phyloP scores from a whole-genome alignment of 1,140 invertebrate species.

The Drosophila carrolli region DNA sequence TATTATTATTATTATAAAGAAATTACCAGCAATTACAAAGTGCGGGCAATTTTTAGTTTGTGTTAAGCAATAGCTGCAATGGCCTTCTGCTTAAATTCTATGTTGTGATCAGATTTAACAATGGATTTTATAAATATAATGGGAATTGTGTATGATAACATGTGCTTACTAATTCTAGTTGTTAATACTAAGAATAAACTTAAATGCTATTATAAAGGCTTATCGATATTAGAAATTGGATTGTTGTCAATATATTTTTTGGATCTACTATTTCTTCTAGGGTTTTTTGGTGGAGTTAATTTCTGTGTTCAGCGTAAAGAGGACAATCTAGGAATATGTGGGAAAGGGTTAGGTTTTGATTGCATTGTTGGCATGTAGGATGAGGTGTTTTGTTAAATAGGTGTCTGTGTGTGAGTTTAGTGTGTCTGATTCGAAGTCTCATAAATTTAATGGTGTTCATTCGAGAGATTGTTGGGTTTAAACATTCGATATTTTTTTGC shows the following conservation, averaged over 20 bases:
- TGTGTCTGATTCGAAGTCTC: slow-evolving; percentile 2
- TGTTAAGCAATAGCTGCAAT: slow-evolving; percentile 18
- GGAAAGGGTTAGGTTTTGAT: slow-evolving; percentile 1
- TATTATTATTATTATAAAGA: slow-evolving; percentile 4
- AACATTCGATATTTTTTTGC: too few species aligned
- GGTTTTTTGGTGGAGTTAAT: not conserved
- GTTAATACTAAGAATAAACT: too few species aligned
- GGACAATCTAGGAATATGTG: slow-evolving; percentile 15
- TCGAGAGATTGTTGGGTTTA: not conserved
- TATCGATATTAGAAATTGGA: not conserved
- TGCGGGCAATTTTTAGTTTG: slow-evolving; percentile 5
- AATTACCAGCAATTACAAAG: slow-evolving; percentile 5
- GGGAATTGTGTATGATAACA: too few species aligned
- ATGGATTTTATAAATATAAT: too few species aligned
- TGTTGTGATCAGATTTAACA: too few species aligned
- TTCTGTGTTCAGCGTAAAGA: slow-evolving; percentile 1
- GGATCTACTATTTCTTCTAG: slow-evolving; percentile 18
- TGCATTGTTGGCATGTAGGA: too few species aligned
- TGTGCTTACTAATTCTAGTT: too few species aligned
- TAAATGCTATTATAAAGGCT: too few species aligned
- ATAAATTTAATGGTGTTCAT: slow-evolving; percentile 11
- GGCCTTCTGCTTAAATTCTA: slow-evolving; percentile 4
- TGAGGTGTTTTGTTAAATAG: not conserved
- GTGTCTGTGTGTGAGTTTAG: slow-evolving; percentile 9
- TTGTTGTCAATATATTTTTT: slow-evolving; percentile 2